These are phyloP conservation scores for Gasterosteus aculeatus DNA, from an alignment of 2,113 vertebrate genomes.

Conservation along the genomic window DNA sequence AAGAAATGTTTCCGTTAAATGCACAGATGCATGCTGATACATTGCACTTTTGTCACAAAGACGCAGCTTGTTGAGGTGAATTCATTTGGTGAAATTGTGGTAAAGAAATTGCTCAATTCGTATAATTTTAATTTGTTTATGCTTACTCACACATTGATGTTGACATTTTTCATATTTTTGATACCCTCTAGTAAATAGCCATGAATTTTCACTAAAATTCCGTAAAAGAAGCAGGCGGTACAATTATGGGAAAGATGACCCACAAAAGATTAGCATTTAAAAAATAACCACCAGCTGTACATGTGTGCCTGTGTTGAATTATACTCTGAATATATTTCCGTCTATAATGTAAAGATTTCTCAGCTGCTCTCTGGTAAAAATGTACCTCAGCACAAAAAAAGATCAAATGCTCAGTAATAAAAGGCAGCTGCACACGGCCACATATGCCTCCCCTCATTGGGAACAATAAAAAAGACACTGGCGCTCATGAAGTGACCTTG, in stretches of 20 bases:
- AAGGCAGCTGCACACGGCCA: no score
- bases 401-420: no score
- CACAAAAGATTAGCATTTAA: not conserved
- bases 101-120: not conserved
- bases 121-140: no score
- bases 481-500: not conserved
- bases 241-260: not conserved
- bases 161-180: not conserved
- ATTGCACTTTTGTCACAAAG: not conserved
- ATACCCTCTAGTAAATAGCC: not conserved
- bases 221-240: not conserved
- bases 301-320: no score
- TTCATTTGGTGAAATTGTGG: not conserved
- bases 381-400: no score
- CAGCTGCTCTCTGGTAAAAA: not conserved
- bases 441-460: not conserved
- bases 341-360: not conserved
- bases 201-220: not conserved
- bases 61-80: no score
- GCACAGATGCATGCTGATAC: not conserved
- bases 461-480: not conserved
- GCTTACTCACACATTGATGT: no score
- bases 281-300: not conserved
- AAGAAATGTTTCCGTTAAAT: slow-evolving; percentile 5
- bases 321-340: not conserved